Percentiles rank a stretch among this genome's conserved stretches.
Evolutionary conservation across 2,113 vertebrate genomes (phyloP).

Genomic region (Gambusia affinis): DNA sequence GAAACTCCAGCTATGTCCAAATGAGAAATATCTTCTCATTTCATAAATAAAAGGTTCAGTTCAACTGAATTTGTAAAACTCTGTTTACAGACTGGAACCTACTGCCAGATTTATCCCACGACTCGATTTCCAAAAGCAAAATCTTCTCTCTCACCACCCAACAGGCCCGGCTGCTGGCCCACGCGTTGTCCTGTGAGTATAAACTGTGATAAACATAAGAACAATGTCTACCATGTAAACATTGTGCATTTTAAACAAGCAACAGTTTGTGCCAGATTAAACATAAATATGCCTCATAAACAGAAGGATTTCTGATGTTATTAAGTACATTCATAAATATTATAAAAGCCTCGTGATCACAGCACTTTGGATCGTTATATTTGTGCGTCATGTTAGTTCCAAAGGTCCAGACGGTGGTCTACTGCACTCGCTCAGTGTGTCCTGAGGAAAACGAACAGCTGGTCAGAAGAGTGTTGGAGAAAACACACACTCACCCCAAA

Average conservation of each 20-base stretch:
- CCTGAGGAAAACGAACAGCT: conserved; percentile 91
- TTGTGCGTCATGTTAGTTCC: conserved; percentile 77
- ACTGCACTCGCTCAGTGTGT: conserved; percentile 91
- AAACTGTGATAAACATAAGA: not conserved
- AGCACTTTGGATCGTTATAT: not conserved
- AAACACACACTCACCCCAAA: conserved; percentile 73
- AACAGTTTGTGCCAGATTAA: too few relatives aligned
- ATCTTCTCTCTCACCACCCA: conserved; percentile 77
- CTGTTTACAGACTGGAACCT: conserved; percentile 83
- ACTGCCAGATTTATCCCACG: conserved; percentile 84
- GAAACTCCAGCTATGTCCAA: not conserved
- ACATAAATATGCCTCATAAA: too few relatives aligned
- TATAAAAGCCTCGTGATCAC: not conserved
- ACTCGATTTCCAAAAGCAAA: conserved; percentile 82
- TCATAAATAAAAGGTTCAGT: not conserved
- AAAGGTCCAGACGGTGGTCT: conserved; percentile 88
- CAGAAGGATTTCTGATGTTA: not conserved
- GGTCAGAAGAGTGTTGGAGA: conserved; percentile 84
- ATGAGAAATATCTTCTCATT: not conserved
- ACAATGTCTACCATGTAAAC: not conserved
- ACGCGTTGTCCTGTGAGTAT: conserved; percentile 87
- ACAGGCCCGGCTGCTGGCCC: conserved; percentile 82
- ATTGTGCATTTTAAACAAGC: not conserved
- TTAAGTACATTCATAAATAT: not conserved
- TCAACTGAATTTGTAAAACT: not conserved